Percentiles rank a stretch among this genome's conserved stretches.
Evolutionary conservation across 2,113 vertebrate species (phyloP).

Genomic region (Dryoscopus gambensis): DNA sequence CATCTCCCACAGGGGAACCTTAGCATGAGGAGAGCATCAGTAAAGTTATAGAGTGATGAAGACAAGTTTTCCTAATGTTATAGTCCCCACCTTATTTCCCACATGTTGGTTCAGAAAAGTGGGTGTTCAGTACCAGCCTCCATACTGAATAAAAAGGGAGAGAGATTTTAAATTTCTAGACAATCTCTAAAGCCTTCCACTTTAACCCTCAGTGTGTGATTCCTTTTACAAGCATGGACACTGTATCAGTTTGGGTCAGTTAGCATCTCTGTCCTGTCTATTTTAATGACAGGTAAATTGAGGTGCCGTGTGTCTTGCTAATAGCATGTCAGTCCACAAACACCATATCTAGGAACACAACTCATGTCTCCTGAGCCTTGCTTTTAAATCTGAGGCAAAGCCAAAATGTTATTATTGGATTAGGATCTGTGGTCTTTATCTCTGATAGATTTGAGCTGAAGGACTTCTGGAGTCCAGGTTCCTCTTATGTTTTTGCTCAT

Average conservation of each 20-base stretch:
- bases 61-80: neutral
- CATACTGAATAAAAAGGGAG: neutral
- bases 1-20: neutral
- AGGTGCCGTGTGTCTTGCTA: neutral
- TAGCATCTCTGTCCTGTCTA: neutral
- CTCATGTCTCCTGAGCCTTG: neutral
- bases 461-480: neutral
- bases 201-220: neutral
- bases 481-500: neutral
- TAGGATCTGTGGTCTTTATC: neutral
- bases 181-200: neutral
- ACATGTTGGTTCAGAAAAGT: neutral
- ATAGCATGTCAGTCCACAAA: neutral
- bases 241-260: neutral
- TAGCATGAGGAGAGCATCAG: neutral
- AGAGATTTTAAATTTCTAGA: neutral
- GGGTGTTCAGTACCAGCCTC: neutral
- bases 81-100: neutral
- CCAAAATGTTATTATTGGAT: neutral
- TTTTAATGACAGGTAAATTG: constrained; percentile 34
- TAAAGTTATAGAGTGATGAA: neutral
- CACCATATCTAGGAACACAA: neutral
- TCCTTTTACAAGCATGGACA: neutral
- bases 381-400: neutral
- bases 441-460: neutral